A percentile compares a stretch with the other conserved stretches of the same genome.
Conservation (phyloP, 1,140 invertebrate species). For the Ostrea denselamellosa region DNA sequence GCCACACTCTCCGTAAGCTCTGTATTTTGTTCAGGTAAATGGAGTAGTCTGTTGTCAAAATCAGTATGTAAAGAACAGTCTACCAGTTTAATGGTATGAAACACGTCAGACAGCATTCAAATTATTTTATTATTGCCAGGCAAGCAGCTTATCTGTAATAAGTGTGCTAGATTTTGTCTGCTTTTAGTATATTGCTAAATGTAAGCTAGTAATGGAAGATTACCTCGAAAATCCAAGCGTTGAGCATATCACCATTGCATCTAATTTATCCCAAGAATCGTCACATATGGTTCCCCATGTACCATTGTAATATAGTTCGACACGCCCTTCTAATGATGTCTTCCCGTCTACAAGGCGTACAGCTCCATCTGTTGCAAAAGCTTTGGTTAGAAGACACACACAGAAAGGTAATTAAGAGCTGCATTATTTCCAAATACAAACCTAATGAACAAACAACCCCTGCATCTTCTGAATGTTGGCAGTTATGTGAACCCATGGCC, state of each 20-base stretch:
- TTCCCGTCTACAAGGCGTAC: constrained; percentile 20
- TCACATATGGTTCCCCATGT: constrained; percentile 45
- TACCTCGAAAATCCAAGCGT: constrained; percentile 37
- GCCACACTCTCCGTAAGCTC: too few relatives aligned
- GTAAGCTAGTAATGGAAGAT: background rate
- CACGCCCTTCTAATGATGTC: background rate
- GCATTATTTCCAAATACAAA: background rate
- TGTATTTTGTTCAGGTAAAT: too few relatives aligned
- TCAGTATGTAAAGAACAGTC: too few relatives aligned
- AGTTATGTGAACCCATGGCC: constrained; percentile 86
- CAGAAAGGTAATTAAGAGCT: too few relatives aligned
- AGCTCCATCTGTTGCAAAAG: background rate
- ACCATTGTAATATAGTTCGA: constrained; percentile 42
- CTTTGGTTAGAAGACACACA: too few relatives aligned
- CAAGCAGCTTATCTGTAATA: too few relatives aligned
- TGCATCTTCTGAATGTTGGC: constrained; percentile 83
- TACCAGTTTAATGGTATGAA: too few relatives aligned
- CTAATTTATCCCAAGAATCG: constrained; percentile 20
- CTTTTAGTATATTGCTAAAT: too few relatives aligned
- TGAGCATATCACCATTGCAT: constrained; percentile 31
- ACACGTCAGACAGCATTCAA: too few relatives aligned
- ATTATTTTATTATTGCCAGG: too few relatives aligned
- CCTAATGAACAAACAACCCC: constrained; percentile 62
- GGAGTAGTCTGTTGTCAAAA: too few relatives aligned
- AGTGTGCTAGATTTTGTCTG: too few relatives aligned